Conservation (phyloP, 2,797 vertebrate genomes). For the Percopsis omiscomaycus region DNA sequence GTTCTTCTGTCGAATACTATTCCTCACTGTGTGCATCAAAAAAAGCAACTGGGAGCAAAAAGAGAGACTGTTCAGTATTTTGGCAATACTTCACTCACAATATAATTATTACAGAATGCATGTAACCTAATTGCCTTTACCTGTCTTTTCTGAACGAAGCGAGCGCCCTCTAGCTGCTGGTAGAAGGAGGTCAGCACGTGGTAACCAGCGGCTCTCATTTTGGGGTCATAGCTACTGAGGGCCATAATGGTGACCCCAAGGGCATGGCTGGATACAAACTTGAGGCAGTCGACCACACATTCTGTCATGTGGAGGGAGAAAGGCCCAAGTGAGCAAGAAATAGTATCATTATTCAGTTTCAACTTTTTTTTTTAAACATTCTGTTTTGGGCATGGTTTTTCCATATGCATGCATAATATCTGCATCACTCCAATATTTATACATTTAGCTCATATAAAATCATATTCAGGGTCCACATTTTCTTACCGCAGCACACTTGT, state of each 20-base stretch:
- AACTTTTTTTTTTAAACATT: too few species aligned
- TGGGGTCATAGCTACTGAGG: constrained; percentile 90
- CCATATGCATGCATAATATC: too few species aligned
- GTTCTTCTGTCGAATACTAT: constrained; percentile 84
- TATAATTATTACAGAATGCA: not conserved
- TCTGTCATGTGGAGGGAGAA: constrained; percentile 70
- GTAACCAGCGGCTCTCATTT: constrained; percentile 84
- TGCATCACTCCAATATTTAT: too few species aligned
- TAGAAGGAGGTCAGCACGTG: constrained; percentile 84
- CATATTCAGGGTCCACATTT: too few species aligned
- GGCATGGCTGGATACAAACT: constrained; percentile 89
- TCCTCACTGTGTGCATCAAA: constrained; percentile 87
- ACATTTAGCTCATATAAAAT: not conserved
- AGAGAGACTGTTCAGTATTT: not conserved
- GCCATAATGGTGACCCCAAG: constrained; percentile 83
- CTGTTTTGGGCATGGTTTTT: too few species aligned
- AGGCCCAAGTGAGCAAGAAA: not conserved
- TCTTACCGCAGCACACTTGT: too few species aligned
- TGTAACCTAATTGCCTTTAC: constrained; percentile 53
- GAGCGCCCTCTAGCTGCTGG: constrained; percentile 87
- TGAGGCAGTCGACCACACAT: constrained; percentile 87
- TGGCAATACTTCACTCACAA: constrained; percentile 10
- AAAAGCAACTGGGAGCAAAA: constrained; percentile 82
- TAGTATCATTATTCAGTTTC: too few species aligned
- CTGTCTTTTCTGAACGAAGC: constrained; percentile 86